These are phyloP conservation scores for Amphiprion percula DNA, from an alignment of 2,113 vertebrate species.

Conservation along the genomic window DNA sequence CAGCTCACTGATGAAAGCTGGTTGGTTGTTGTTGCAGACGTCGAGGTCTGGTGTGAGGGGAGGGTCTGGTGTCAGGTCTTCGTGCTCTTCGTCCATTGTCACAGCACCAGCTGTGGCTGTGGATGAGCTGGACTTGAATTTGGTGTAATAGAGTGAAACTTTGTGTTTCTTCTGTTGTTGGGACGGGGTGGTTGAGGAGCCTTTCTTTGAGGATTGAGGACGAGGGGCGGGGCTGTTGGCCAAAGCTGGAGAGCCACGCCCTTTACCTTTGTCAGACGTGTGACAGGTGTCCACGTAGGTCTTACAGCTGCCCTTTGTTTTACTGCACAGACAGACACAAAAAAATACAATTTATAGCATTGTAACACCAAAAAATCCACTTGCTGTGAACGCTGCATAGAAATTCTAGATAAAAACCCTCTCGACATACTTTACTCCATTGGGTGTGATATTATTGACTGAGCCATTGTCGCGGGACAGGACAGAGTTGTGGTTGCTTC, in stretches of 20 bases:
- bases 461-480: constrained; percentile 82
- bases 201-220: constrained; percentile 90
- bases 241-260: constrained; percentile 91
- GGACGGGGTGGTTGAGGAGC: constrained; percentile 82
- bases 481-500: constrained; percentile 87
- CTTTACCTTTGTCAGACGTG: constrained; percentile 94
- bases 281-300: constrained; percentile 91
- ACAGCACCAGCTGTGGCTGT: constrained; percentile 49
- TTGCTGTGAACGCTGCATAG: neutral
- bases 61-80: constrained; percentile 64
- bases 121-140: constrained; percentile 86
- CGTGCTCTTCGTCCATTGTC: constrained; percentile 74
- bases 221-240: constrained; percentile 83
- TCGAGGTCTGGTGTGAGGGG: constrained; percentile 69
- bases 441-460: constrained; percentile 85
- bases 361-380: neutral
- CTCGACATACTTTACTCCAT: constrained; percentile 88
- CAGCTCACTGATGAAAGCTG: constrained; percentile 65
- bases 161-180: constrained; percentile 95
- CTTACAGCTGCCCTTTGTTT: constrained; percentile 92
- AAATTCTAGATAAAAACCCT: neutral
- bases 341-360: neutral
- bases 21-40: constrained; percentile 78
- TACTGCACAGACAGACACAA: constrained; percentile 66
- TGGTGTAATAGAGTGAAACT: constrained; percentile 93